Evolutionary conservation across 1,140 invertebrate genomes (phyloP).

Genomic region (Hylaeus anthracinus): DNA sequence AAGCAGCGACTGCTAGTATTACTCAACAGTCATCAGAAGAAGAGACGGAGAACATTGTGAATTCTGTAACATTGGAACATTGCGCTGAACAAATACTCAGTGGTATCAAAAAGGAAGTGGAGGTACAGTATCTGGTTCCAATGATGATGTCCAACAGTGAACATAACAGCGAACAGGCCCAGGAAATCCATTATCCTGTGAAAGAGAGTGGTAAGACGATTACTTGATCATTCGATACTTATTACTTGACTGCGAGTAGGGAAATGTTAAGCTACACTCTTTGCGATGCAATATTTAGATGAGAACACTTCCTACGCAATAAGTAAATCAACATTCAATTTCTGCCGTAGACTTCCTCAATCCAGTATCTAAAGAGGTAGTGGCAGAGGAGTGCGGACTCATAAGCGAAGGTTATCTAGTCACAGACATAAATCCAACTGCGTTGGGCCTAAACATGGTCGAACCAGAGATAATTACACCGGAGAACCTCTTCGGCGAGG

Average conservation of each 20-base stretch:
- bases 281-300: no score
- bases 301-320: neutral
- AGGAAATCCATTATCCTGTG: constrained; percentile 59
- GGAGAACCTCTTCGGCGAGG: constrained; percentile 81
- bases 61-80: constrained; percentile 77
- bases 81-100: constrained; percentile 81
- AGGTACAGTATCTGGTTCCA: constrained; percentile 81
- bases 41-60: constrained; percentile 58
- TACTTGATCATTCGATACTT: neutral
- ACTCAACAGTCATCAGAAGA: constrained; percentile 65
- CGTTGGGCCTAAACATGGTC: constrained; percentile 79
- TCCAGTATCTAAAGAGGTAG: constrained; percentile 82
- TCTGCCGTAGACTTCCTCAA: constrained; percentile 82
- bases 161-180: constrained; percentile 56
- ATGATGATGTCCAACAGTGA: constrained; percentile 71
- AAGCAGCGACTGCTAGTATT: constrained; percentile 78
- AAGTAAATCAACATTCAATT: neutral
- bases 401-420: constrained; percentile 81
- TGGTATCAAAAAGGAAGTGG: constrained; percentile 80
- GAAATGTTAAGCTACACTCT: no score
- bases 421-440: constrained; percentile 81
- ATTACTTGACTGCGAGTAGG: no score
- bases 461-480: constrained; percentile 80
- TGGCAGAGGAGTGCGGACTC: constrained; percentile 83
- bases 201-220: constrained; percentile 72